These are phyloP conservation scores for Danionella cerebrum DNA, from an alignment of 2,113 vertebrate species.

Conservation along the genomic window DNA sequence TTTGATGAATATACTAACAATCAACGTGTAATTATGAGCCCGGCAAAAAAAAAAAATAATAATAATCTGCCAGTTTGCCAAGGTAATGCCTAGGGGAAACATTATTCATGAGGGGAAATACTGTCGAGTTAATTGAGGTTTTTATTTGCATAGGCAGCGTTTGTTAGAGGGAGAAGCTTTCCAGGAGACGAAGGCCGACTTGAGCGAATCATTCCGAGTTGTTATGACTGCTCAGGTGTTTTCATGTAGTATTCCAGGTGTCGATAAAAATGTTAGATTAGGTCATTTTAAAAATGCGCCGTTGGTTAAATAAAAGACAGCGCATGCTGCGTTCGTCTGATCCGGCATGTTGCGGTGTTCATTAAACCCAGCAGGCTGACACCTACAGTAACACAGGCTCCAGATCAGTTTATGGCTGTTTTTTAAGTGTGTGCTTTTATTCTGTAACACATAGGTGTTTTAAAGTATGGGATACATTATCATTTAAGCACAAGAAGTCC, in stretches of 20 bases:
- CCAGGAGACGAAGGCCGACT: neutral
- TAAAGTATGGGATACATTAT: too few relatives aligned
- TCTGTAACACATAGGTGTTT: too few relatives aligned
- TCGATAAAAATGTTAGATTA: neutral
- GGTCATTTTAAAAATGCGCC: neutral
- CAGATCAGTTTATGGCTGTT: too few relatives aligned
- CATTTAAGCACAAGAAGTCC: too few relatives aligned
- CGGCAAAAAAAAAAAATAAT: neutral
- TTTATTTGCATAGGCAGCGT: neutral
- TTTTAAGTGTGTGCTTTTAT: too few relatives aligned
- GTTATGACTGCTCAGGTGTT: neutral
- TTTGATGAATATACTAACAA: neutral
- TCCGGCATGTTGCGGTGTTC: neutral
- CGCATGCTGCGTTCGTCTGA: neutral
- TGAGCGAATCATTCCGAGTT: neutral
- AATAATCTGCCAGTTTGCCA: neutral
- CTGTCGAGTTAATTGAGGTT: conserved; percentile 8
- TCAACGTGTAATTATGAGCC: neutral
- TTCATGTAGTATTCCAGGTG: neutral
- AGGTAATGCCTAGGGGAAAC: neutral
- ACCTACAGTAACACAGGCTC: neutral
- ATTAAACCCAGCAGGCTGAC: neutral
- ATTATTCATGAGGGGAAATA: neutral
- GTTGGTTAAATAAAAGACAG: neutral
- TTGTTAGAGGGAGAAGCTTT: neutral